These are phyloP conservation scores for Acanthacorydalis orientalis DNA, from an alignment of 2,888 invertebrate genomes.

Conservation along the genomic window DNA sequence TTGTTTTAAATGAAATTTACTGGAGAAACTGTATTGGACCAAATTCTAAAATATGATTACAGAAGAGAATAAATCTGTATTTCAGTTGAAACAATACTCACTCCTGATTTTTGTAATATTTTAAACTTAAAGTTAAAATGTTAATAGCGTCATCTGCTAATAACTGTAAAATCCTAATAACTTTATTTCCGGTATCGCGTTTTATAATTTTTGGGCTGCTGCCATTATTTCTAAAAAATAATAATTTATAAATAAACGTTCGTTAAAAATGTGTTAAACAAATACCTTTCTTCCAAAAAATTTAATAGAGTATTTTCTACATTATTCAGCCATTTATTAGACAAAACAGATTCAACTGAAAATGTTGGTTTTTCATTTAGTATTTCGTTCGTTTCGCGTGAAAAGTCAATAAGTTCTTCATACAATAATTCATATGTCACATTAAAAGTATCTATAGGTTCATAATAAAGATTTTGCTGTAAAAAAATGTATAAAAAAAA, in stretches of 20 bases:
- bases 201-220: too few relatives aligned
- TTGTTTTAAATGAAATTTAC: too few relatives aligned
- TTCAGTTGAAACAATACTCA: not conserved
- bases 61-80: too few relatives aligned
- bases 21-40: too few relatives aligned
- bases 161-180: not conserved
- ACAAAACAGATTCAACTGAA: too few relatives aligned
- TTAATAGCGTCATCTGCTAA: not conserved
- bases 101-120: not conserved
- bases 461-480: slow-evolving; percentile 13
- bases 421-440: slow-evolving; percentile 9
- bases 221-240: too few relatives aligned
- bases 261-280: not conserved
- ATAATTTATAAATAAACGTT: too few relatives aligned
- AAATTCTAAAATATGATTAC: too few relatives aligned
- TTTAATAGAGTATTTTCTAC: not conserved
- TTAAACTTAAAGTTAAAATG: not conserved
- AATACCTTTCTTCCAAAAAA: not conserved
- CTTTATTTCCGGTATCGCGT: not conserved
- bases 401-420: not conserved
- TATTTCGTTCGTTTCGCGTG: slow-evolving; percentile 1
- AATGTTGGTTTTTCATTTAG: too few relatives aligned
- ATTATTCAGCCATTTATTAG: too few relatives aligned
- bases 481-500: slow-evolving; percentile 7
- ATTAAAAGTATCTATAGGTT: slow-evolving; percentile 6